Evolutionary conservation across 2,113 vertebrate genomes (phyloP).

Genomic region (Tenrec ecaudatus): DNA sequence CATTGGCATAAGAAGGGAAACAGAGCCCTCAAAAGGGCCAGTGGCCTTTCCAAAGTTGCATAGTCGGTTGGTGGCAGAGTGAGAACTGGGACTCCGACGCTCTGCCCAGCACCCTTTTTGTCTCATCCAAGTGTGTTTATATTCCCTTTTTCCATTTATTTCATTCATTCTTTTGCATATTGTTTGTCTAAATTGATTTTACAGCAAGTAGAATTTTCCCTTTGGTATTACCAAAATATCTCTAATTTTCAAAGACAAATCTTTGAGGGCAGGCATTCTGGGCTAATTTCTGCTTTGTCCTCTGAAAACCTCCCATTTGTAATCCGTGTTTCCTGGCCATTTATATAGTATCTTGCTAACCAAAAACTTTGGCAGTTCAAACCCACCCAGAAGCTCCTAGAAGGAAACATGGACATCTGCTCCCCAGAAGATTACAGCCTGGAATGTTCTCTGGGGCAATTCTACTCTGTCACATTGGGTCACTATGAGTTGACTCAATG

Average conservation of each 20-base stretch:
- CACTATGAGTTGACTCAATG: not conserved
- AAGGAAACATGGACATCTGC: not conserved
- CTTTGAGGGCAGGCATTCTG: constrained; percentile 24
- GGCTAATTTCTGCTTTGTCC: constrained; percentile 44
- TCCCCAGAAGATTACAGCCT: not conserved
- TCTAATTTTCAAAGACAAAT: constrained; percentile 16
- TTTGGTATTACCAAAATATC: not conserved
- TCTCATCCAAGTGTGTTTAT: not conserved
- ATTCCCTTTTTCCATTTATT: not conserved
- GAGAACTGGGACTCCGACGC: not conserved
- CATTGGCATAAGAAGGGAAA: not conserved
- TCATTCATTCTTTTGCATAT: not conserved
- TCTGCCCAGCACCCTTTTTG: not conserved
- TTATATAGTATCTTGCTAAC: constrained; percentile 30
- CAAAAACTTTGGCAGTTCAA: not conserved
- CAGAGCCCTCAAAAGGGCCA: not conserved
- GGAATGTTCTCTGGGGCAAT: not conserved
- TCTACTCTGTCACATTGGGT: not conserved
- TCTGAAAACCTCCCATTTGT: constrained; percentile 58
- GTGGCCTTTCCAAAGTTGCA: not conserved
- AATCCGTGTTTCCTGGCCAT: constrained; percentile 55
- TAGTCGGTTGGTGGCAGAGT: not conserved
- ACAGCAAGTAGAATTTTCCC: not conserved
- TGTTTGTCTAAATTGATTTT: constrained; percentile 40
- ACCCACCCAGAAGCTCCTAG: not conserved